Evolutionary conservation across 2,888 invertebrate species (phyloP), one percentile per base, ranked within the genome.

Genomic region (Chymomyza caudatula): DNA sequence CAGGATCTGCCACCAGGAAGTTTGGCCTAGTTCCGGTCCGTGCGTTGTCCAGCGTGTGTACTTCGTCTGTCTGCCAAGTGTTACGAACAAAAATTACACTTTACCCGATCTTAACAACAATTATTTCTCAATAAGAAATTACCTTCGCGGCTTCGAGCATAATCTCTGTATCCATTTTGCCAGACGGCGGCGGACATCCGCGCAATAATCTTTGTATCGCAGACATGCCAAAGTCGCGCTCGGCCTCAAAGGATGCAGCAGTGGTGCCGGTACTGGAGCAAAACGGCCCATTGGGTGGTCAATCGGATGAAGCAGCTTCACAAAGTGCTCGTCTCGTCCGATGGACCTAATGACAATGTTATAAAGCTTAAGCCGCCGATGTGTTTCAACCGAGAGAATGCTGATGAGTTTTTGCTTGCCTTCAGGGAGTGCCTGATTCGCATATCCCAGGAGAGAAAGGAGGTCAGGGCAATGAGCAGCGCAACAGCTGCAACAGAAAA

Each of bases 351-450:
- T 87, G 92, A 94, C 77, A 98, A 98, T 89, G 96, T 98, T 2
- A 91, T 98, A 60, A 98, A 98, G 90, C 93, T 98, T 88, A 98
- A 98, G 88, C 98, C 98, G 0, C 98, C 98, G 0, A 97, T 98
- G 97, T 95, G 96, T 13, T 97, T 97, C 89, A 94, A 92, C 13
- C 92, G 92, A 25, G 94, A 94, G 73, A 96, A 97, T 87, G 97
- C 94, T 0, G 95, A 97, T 86, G 92, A 94, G 67, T 92, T 98
- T 1, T 91, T 96, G 0, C 90, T 93, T 11, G 89, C 87, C 0
- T 89, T 91, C 74, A 85, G 87, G 37, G 91, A 91, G 60, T 90
- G 90, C 63, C 74, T 91, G 15, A 71, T 74, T 4, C 67, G 76
- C 15, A 62, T 88, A 60, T 70, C 71, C 42, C 88, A 88, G 65